Evolutionary conservation across 2,113 vertebrate species (phyloP).

Genomic region (Phrynosoma blainvillii): DNA sequence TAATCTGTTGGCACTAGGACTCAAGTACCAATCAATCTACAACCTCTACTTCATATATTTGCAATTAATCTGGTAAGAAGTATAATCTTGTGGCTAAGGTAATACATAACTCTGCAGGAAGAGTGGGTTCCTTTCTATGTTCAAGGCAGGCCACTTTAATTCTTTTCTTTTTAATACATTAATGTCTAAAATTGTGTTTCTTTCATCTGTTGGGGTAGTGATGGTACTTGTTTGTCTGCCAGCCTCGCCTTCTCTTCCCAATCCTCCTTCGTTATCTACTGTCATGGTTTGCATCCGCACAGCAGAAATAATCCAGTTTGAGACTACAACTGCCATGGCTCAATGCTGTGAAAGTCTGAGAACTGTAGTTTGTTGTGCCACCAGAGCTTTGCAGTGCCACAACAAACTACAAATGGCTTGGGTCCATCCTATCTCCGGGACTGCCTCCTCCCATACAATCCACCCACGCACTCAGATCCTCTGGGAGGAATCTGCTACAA

Average conservation of each 20-base stretch:
- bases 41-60: neutral
- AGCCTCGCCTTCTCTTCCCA: neutral
- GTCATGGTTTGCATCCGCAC: neutral
- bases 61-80: neutral
- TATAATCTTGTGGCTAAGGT: neutral
- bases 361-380: too few species aligned
- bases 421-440: too few species aligned
- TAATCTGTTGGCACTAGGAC: neutral
- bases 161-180: neutral
- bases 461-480: too few species aligned
- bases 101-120: neutral
- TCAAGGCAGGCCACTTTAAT: neutral
- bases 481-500: too few species aligned
- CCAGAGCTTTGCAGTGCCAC: too few species aligned
- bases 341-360: neutral
- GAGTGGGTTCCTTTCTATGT: neutral
- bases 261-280: neutral
- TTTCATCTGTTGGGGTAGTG: constrained; percentile 8
- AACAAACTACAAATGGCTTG: too few species aligned
- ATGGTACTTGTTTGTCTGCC: neutral
- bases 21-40: neutral
- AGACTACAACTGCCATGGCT: too few species aligned
- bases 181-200: neutral
- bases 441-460: too few species aligned
- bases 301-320: neutral